A percentile compares a stretch with the other conserved stretches of the same genome.
Evolutionary conservation across 2,113 vertebrate genomes (phyloP).

Genomic region (Porphyrio hochstetteri): DNA sequence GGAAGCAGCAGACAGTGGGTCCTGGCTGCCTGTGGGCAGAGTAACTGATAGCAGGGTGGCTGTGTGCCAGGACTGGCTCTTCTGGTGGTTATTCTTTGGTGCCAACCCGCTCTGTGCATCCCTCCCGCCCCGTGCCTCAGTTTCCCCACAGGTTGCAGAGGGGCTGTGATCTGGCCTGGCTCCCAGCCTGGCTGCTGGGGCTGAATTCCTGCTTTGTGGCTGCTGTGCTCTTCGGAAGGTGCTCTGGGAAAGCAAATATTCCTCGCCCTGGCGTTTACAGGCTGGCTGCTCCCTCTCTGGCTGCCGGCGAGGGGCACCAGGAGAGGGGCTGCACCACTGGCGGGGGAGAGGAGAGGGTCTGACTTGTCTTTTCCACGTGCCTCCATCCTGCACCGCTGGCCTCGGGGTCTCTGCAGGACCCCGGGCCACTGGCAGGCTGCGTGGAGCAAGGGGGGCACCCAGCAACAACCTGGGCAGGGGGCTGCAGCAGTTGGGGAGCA

Average conservation of each 20-base stretch:
- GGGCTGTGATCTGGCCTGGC: constrained; percentile 15
- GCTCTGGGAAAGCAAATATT: constrained; percentile 66
- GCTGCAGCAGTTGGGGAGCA: neutral
- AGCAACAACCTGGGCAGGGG: neutral
- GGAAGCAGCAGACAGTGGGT: neutral
- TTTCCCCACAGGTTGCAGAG: neutral
- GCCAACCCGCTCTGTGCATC: accelerated
- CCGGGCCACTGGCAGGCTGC: too few species aligned
- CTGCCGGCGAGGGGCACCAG: constrained; percentile 29
- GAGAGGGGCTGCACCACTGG: neutral
- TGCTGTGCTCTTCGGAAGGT: neutral
- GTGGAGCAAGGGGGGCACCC: neutral
- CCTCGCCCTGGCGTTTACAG: neutral
- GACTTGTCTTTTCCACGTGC: accelerated
- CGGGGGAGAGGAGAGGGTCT: neutral
- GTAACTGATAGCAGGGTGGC: accelerated
- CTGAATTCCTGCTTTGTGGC: constrained; percentile 64
- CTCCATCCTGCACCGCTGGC: neutral
- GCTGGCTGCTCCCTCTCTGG: neutral
- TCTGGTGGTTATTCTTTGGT: accelerated
- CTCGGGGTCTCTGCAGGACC: neutral
- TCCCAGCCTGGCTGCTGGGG: neutral
- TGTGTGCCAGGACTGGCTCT: neutral
- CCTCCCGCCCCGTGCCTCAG: constrained; percentile 18
- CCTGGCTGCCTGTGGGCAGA: neutral